A percentile compares a stretch with the other conserved stretches of the same genome.
These are phyloP conservation scores for Erithacus rubecula DNA, from an alignment of 2,797 vertebrate species.

Conservation along the genomic window DNA sequence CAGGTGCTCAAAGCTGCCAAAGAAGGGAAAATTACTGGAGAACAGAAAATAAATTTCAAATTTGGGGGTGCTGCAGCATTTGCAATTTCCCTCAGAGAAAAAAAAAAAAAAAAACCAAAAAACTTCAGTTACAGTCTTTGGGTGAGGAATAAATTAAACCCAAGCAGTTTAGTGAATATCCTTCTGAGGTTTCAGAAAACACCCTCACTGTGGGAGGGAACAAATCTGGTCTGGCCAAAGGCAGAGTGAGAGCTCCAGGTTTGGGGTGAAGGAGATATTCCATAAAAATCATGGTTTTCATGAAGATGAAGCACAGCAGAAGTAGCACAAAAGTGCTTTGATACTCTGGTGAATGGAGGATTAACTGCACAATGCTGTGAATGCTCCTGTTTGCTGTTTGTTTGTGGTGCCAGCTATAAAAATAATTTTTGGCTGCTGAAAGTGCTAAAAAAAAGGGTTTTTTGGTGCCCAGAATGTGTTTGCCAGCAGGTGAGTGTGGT, in stretches of 20 bases:
- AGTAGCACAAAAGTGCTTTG: conserved; percentile 20
- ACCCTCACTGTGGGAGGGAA: background rate
- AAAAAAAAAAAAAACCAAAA: no score
- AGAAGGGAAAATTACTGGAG: background rate
- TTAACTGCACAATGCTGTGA: background rate
- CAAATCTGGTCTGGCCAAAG: background rate
- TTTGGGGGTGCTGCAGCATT: background rate
- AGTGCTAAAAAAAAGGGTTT: background rate
- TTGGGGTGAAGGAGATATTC: background rate
- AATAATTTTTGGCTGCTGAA: conserved; percentile 14
- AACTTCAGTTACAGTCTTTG: background rate
- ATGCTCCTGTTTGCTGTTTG: background rate
- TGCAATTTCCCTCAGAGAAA: fast-evolving
- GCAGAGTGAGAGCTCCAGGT: fast-evolving
- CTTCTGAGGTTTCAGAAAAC: background rate
- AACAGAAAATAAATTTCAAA: background rate
- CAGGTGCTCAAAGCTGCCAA: background rate
- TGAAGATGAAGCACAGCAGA: background rate
- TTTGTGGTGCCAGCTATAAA: background rate
- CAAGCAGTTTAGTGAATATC: background rate
- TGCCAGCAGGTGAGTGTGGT: background rate
- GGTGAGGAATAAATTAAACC: background rate
- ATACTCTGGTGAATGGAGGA: background rate
- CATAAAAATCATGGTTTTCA: background rate
- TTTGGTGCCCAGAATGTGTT: background rate